A percentile compares a stretch with the other conserved stretches of the same genome.
Conservation (phyloP, 2,888 invertebrate genomes). For the Agonopterix alstromeriana region DNA sequence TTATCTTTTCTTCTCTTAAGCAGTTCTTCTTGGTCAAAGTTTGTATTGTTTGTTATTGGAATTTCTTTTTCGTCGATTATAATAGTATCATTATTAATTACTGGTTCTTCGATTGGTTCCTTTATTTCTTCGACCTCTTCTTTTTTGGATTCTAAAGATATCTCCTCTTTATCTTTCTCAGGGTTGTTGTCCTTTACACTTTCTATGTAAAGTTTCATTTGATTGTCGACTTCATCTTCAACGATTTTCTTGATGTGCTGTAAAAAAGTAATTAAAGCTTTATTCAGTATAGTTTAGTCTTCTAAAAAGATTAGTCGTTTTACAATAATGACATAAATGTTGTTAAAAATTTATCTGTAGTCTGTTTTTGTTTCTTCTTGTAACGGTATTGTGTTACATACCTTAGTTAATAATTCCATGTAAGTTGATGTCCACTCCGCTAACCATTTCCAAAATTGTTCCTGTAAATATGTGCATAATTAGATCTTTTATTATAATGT, state of each 20-base stretch:
- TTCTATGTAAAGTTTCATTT: neutral
- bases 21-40: constrained; percentile 6
- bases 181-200: neutral
- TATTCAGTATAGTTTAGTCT: too few species aligned
- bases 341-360: neutral
- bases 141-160: neutral
- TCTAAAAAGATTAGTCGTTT: too few species aligned
- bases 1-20: constrained; percentile 4
- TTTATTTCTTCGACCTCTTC: neutral
- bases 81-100: constrained; percentile 8
- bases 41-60: constrained; percentile 8
- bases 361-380: neutral
- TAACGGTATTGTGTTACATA: constrained; percentile 11
- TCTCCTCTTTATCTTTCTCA: neutral
- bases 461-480: constrained; percentile 16
- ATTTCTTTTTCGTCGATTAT: constrained; percentile 13
- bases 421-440: constrained; percentile 28
- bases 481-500: neutral
- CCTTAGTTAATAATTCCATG: constrained; percentile 25
- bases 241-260: constrained; percentile 27
- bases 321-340: too few species aligned
- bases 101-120: neutral
- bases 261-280: constrained; percentile 3
- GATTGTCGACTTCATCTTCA: constrained; percentile 22
- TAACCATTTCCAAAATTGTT: constrained; percentile 36